Percentiles rank a stretch among this genome's conserved stretches.
Evolutionary conservation across 2,113 vertebrate species (phyloP).

Genomic region (Serinus canaria): DNA sequence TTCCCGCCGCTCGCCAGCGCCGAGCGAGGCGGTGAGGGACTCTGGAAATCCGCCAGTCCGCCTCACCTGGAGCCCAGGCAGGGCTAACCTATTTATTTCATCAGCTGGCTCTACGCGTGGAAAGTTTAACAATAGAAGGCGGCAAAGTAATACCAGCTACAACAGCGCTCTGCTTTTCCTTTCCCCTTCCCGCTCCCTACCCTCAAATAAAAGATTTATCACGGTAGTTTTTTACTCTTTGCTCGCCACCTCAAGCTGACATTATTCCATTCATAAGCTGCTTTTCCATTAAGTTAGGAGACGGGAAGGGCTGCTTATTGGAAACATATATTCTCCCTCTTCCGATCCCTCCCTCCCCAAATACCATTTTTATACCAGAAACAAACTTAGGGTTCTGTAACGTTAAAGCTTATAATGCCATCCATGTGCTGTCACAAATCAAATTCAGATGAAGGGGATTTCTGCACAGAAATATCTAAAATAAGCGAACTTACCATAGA

Average conservation of each 20-base stretch:
- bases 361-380: constrained; percentile 2
- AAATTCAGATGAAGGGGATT: constrained; percentile 19
- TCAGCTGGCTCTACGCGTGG: constrained; percentile 12
- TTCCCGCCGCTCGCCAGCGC: neutral
- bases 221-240: neutral
- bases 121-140: constrained; percentile 68
- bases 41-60: constrained; percentile 2
- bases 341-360: neutral
- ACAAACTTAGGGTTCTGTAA: constrained; percentile 17
- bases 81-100: constrained; percentile 28
- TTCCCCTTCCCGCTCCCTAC: neutral
- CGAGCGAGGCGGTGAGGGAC: neutral
- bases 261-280: neutral
- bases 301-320: constrained; percentile 14
- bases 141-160: neutral
- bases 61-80: neutral
- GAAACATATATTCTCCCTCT: neutral
- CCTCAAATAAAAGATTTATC: neutral
- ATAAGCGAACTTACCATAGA: constrained; percentile 86
- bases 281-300: constrained; percentile 18
- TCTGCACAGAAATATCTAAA: constrained; percentile 18
- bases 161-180: neutral
- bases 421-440: constrained; percentile 54
- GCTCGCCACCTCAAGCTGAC: neutral
- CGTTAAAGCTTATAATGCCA: constrained; percentile 27